Evolutionary conservation across 1,140 invertebrate genomes (phyloP).

Genomic region (Lucilia cuprina): DNA sequence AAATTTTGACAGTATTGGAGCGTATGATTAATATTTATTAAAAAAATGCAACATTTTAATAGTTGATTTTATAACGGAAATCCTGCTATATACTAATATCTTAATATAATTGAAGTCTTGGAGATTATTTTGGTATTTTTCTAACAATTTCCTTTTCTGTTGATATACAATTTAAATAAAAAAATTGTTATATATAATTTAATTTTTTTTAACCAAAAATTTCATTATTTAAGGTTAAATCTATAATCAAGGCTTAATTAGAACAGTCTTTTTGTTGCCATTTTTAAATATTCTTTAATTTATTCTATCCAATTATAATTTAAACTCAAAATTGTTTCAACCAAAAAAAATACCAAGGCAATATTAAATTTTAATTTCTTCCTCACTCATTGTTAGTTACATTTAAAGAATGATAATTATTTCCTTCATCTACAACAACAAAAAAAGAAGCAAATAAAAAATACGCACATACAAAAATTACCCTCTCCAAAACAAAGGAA

Average conservation of each 20-base stretch:
- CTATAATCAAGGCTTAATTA: not conserved
- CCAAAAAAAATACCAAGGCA: not conserved
- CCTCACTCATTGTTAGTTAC: not conserved
- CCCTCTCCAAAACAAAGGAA: not conserved
- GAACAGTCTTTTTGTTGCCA: not conserved
- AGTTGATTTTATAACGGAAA: too few species aligned
- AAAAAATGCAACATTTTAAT: too few species aligned
- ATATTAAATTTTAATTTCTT: not conserved
- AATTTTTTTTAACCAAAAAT: too few species aligned
- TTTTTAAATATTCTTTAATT: not conserved
- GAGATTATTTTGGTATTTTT: too few species aligned
- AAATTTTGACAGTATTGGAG: too few species aligned
- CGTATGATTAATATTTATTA: too few species aligned
- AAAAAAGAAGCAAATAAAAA: not conserved
- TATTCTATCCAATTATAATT: not conserved
- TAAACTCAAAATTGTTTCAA: not conserved
- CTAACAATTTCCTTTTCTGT: too few species aligned
- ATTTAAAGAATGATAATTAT: conserved; percentile 13
- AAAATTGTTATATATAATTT: too few species aligned
- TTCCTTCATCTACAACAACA: not conserved
- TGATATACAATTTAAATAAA: too few species aligned
- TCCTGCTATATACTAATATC: too few species aligned
- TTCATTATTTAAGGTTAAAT: too few species aligned
- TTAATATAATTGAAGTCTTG: too few species aligned
- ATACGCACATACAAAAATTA: not conserved